Percentiles rank a stretch among this genome's conserved stretches.
These are phyloP conservation scores for Phataginus tricuspis DNA, from an alignment of 2,797 vertebrate genomes.

Conservation along the genomic window DNA sequence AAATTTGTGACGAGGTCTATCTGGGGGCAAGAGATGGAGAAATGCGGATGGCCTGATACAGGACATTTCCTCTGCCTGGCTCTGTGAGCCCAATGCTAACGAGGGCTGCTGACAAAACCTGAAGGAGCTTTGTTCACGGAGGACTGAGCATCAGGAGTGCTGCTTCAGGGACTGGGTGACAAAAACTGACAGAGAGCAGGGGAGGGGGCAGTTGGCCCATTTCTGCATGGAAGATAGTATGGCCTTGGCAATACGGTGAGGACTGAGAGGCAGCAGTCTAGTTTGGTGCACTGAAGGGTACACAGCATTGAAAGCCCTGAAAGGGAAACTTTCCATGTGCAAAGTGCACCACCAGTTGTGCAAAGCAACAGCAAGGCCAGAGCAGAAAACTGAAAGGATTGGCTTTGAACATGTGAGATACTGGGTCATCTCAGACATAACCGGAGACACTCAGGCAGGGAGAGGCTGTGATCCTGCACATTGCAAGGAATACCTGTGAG, in stretches of 20 bases:
- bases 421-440: neutral
- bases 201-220: neutral
- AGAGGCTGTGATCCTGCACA: neutral
- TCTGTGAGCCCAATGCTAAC: neutral
- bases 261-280: neutral
- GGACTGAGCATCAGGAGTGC: neutral
- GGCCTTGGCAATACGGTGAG: neutral
- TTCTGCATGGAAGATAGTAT: neutral
- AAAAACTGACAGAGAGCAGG: neutral
- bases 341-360: neutral
- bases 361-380: neutral
- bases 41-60: neutral
- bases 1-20: neutral
- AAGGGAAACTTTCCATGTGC: neutral
- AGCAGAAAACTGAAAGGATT: neutral
- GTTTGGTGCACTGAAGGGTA: neutral
- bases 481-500: neutral
- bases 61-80: neutral
- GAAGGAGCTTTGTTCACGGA: neutral
- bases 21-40: neutral
- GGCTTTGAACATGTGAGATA: neutral
- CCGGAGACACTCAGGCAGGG: neutral
- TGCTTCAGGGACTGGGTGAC: neutral
- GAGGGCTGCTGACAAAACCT: neutral
- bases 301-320: neutral